Evolutionary conservation across 2,113 vertebrate species (phyloP), one percentile per base, ranked within the genome.

Genomic region (Pimephales promelas): DNA sequence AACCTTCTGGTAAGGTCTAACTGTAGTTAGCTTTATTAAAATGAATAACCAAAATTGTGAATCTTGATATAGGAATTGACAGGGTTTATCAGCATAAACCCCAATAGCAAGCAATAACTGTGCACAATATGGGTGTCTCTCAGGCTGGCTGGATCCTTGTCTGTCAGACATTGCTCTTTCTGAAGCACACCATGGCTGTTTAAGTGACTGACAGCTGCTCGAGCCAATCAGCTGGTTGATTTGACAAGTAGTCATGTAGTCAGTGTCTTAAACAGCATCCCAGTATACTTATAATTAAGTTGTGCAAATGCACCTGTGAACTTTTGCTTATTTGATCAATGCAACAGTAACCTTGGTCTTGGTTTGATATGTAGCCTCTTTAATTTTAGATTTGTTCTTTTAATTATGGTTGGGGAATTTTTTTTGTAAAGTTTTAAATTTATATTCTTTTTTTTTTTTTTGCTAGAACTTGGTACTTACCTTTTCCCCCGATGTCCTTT

Each of bases 1-100:
- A 77, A 78, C 90, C 92, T 93, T 93, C 91, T 92, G 92, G 92
- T 85, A 92, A 93, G 92, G 92, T 86, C 79, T 66, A 36, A 61
- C 79, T 40, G 28, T 88, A 68, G 45, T 34, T 89, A 81, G 83
- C 86, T 85, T 68, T 71, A 43, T 85, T 90, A 64, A 85, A 81
- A 84, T 56, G 1, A 81, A 31, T 31, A 83, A 45, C 79, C 73
- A 74, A 85, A 85, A 84, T 71, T 28, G 40, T 81, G 84, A 82
- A 79, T 79, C 80, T 78, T 86, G 49, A 28, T 57, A 18, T 72
- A 52, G 79, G 79, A 70, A 20, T 18, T 54, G 70, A 82, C 62
- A 66, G 78, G 79, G 56, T 83, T 68, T 77, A 54, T 61, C 75
- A 54, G 31, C 36, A 49, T n/a, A 77, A 81, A 77, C 71, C 66